A percentile compares a stretch with the other conserved stretches of the same genome.
phyloP scores from a whole-genome alignment of 2,113 vertebrate species.

The Benitochromis conjunctus region DNA sequence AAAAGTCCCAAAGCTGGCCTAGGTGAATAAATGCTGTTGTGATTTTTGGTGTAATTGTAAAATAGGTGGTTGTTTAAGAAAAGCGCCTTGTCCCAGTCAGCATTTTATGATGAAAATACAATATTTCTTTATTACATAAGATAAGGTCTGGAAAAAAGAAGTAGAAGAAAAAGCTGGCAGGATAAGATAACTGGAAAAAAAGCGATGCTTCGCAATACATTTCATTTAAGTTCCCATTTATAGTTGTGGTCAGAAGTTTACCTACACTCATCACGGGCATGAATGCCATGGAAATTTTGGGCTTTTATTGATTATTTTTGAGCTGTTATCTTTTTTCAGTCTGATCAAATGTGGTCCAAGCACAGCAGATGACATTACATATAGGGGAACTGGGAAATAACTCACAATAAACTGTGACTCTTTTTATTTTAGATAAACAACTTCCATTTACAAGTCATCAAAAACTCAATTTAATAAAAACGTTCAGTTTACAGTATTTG shows the following conservation, averaged over 20 bases:
- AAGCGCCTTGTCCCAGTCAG: neutral
- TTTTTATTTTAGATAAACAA: neutral
- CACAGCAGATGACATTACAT: neutral
- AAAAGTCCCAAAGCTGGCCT: neutral
- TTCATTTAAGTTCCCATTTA: neutral
- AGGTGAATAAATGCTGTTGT: neutral
- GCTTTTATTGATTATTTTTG: neutral
- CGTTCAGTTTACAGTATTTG: neutral
- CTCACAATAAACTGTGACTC: neutral
- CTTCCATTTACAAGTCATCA: rapidly evolving
- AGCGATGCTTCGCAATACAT: neutral
- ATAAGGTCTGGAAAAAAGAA: no score
- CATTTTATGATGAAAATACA: neutral
- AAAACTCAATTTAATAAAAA: neutral
- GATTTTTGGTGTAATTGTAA: neutral
- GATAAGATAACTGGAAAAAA: neutral
- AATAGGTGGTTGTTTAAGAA: neutral
- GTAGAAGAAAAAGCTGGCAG: no score
- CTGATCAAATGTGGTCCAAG: neutral
- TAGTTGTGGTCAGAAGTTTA: neutral
- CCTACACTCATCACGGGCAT: rapidly evolving
- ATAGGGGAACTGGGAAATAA: neutral
- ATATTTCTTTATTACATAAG: neutral
- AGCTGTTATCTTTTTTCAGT: neutral
- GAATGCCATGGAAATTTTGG: neutral